Conservation (phyloP, 2,888 invertebrate species). For the Sarcophaga subvicina region DNA sequence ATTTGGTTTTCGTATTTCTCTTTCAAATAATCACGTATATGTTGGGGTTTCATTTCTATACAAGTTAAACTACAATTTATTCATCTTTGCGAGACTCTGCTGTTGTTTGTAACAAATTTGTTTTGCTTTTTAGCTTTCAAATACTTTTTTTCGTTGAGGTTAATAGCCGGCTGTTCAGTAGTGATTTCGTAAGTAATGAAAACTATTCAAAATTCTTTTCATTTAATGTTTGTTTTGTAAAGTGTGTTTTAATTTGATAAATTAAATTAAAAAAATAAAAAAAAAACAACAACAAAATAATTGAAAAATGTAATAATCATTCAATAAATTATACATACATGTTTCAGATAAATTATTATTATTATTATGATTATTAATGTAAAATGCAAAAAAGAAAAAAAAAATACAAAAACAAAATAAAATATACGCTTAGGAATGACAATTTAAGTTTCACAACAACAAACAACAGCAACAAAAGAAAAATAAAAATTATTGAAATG, state of each 20-base stretch:
- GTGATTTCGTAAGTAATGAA: neutral
- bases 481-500: too few species aligned
- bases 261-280: neutral
- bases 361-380: too few species aligned
- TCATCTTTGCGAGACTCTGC: neutral
- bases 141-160: neutral
- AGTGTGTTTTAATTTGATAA: neutral
- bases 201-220: neutral
- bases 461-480: too few species aligned
- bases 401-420: too few species aligned
- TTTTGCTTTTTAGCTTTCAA: neutral
- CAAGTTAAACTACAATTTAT: neutral
- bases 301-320: neutral
- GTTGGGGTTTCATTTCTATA: neutral
- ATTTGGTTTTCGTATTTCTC: too few species aligned
- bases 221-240: neutral
- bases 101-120: neutral
- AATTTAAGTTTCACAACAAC: too few species aligned
- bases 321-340: neutral
- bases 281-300: conserved; percentile 12
- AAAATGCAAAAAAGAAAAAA: too few species aligned
- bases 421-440: too few species aligned
- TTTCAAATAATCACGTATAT: neutral
- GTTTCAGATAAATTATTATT: too few species aligned
- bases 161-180: conserved; percentile 1